These are phyloP conservation scores for Lasioglossum baleicum DNA, from an alignment of 1,140 invertebrate genomes.

Conservation along the genomic window DNA sequence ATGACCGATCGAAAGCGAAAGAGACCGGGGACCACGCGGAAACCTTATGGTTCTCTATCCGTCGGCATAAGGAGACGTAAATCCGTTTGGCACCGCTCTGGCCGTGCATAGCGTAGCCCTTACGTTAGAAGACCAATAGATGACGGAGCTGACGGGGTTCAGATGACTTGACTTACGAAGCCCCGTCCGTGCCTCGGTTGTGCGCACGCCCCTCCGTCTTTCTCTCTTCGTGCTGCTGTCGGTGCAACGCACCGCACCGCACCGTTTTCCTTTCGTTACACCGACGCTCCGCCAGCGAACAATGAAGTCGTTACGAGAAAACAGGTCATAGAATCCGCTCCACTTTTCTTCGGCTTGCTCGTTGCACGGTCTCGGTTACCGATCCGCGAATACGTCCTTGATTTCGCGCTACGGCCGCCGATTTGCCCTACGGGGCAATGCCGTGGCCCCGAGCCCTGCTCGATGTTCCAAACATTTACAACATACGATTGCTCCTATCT, in stretches of 20 bases:
- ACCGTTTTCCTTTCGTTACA: slow-evolving; percentile 33
- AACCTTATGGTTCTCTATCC: slow-evolving; percentile 71
- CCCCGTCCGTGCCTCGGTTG: slow-evolving; percentile 26
- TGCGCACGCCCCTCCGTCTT: no score
- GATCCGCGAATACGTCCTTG: neutral
- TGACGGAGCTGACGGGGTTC: slow-evolving; percentile 69
- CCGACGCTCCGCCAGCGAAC: neutral
- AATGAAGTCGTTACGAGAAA: slow-evolving; percentile 49
- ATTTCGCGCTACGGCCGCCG: neutral
- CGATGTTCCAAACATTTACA: no score
- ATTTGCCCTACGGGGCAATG: neutral
- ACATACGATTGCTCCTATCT: no score
- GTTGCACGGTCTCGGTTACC: neutral
- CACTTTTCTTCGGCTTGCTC: slow-evolving; percentile 27
- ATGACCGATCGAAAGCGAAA: slow-evolving; percentile 49
- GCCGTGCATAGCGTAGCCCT: slow-evolving; percentile 26
- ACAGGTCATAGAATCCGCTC: slow-evolving; percentile 42
- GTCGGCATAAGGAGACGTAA: slow-evolving; percentile 65
- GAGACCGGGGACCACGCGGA: slow-evolving; percentile 54
- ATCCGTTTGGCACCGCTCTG: slow-evolving; percentile 60
- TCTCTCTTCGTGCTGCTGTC: neutral
- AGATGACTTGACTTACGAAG: slow-evolving; percentile 74
- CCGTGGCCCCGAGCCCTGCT: no score
- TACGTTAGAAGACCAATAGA: slow-evolving; percentile 65
- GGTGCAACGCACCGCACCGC: slow-evolving; percentile 35